Evolutionary conservation across 2,797 vertebrate genomes (phyloP).

Genomic region (Pseudochirops cupreus): DNA sequence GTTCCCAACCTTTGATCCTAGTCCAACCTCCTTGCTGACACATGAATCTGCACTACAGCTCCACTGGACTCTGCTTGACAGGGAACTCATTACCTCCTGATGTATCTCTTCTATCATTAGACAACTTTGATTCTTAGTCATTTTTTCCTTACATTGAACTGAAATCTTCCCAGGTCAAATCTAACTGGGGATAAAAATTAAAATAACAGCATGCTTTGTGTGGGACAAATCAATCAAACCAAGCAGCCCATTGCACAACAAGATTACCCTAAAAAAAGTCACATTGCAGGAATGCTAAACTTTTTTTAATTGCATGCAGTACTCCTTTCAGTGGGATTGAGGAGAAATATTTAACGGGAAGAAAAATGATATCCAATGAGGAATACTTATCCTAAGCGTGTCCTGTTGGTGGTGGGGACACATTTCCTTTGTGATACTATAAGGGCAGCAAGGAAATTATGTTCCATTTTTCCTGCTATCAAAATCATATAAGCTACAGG

Average conservation of each 20-base stretch:
- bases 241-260: not conserved
- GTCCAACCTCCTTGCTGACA: not conserved
- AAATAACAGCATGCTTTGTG: not conserved
- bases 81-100: not conserved
- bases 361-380: not conserved
- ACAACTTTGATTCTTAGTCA: not conserved
- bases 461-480: not conserved
- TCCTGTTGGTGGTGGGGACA: not conserved
- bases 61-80: not conserved
- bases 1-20: no score
- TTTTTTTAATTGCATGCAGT: not conserved
- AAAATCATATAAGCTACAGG: not conserved
- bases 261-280: not conserved
- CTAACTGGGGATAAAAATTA: not conserved
- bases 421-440: not conserved
- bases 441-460: not conserved
- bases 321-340: not conserved
- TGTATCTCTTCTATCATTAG: not conserved
- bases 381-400: not conserved
- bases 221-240: not conserved
- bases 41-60: not conserved
- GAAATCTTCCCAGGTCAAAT: not conserved
- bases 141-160: not conserved
- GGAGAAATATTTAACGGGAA: not conserved
- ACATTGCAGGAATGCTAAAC: not conserved